Evolutionary conservation across 1,140 invertebrate genomes (phyloP), one percentile per base, ranked within the genome.

Genomic region (Manduca sexta): DNA sequence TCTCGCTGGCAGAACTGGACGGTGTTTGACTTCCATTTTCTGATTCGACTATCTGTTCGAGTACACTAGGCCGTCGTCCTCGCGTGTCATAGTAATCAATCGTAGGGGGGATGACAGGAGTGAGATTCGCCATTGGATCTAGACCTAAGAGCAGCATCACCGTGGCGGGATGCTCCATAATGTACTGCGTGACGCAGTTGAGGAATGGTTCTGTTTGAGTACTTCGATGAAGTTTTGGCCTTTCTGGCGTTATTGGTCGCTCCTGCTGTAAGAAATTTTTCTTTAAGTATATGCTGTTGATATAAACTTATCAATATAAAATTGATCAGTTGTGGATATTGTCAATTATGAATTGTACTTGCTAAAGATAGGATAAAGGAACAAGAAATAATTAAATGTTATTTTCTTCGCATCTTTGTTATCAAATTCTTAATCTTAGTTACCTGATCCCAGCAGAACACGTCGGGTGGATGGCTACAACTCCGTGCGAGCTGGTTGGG

Each of bases 381-480:
- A n/a, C n/a, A n/a, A n/a, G n/a, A n/a, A n/a, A n/a, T n/a, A n/a
- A n/a, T n/a, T n/a, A n/a, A n/a, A n/a, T n/a, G n/a, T n/a, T n/a
- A n/a, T n/a, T n/a, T n/a, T n/a, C n/a, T n/a, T n/a, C n/a, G n/a
- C n/a, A n/a, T n/a, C n/a, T n/a, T n/a, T n/a, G n/a, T n/a, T n/a
- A n/a, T n/a, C n/a, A n/a, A n/a, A n/a, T n/a, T 26, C 21, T 26
- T n/a, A n/a, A 26, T 26, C 4, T 26, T 26, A 26, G 8, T 44
- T 55, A 84, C 81, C 69, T 84, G 76, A 60, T 92, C 90, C 91
- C 91, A 93, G 66, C 89, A 92, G 59, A 93, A 92, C 12, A 94
- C 93, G 59, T 94, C 93, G 1, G 93, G 92, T 1, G 93, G 93
- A 87, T 94, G 93, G 0, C 93, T 94, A 34, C 91, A 93, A 60